Conservation (phyloP, 2,888 invertebrate genomes). For the Aricia artaxerxes region DNA sequence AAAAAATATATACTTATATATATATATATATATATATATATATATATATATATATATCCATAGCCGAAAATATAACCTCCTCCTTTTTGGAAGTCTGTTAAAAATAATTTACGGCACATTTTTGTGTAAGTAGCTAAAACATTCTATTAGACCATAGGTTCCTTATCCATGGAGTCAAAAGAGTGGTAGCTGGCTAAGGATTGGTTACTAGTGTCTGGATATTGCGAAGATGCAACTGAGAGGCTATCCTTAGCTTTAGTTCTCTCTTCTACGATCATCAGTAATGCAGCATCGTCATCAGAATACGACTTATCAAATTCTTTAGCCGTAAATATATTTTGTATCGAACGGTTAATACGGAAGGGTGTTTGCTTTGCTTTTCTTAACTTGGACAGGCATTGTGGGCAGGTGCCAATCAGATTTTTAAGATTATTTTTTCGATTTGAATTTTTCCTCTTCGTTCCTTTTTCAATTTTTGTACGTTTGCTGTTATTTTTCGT, state of each 20-base stretch:
- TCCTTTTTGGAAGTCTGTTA: background rate
- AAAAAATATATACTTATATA: too few species aligned
- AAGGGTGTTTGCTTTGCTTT: background rate
- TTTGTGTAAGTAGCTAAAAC: background rate
- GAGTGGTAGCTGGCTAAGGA: conserved; percentile 52
- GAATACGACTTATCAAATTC: background rate
- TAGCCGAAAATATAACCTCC: too few species aligned
- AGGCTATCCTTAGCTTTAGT: background rate
- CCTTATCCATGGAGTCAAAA: conserved; percentile 49
- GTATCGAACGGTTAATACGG: background rate
- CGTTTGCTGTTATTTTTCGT: background rate
- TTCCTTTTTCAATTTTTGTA: background rate
- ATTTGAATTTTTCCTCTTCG: background rate
- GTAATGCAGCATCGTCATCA: background rate
- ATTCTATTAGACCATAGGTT: conserved; percentile 49
- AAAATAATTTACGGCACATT: background rate
- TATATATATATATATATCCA: too few species aligned
- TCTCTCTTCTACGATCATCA: background rate
- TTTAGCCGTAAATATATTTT: background rate
- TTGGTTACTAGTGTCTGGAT: conserved; percentile 42
- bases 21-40: too few species aligned
- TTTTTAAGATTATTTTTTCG: background rate
- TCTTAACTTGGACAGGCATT: background rate
- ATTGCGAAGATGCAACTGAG: background rate
- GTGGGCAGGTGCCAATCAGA: background rate